A percentile compares a stretch with the other conserved stretches of the same genome.
phyloP scores from a whole-genome alignment of 2,888 invertebrate species.

The Agrochola lota region DNA sequence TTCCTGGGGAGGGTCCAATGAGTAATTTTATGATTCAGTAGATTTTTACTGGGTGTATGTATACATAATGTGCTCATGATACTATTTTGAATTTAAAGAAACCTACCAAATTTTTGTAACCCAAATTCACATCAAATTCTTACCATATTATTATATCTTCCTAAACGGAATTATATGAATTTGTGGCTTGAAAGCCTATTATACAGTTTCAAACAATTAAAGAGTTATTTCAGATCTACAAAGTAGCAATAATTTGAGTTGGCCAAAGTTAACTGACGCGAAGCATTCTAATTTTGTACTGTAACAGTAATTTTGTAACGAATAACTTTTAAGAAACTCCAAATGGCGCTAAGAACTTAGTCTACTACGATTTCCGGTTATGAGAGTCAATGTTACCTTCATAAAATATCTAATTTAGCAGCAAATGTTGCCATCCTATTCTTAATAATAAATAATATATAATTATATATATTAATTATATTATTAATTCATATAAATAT shows the following conservation, averaged over 20 bases:
- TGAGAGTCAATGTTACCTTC: constrained; percentile 32
- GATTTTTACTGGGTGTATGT: neutral
- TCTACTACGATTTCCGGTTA: constrained; percentile 42
- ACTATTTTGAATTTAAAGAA: neutral
- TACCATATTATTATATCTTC: neutral
- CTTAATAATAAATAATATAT: neutral
- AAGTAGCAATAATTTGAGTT: constrained; percentile 65
- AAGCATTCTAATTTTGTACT: constrained; percentile 58
- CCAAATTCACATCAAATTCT: neutral
- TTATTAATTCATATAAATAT: no score
- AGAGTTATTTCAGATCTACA: constrained; percentile 66
- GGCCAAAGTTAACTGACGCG: constrained; percentile 58
- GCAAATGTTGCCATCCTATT: neutral
- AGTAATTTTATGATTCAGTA: neutral
- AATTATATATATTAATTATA: no score
- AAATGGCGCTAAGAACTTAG: constrained; percentile 53
- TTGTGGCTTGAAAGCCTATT: constrained; percentile 43
- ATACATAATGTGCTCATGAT: neutral
- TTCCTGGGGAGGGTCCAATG: neutral
- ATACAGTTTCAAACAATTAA: constrained; percentile 58
- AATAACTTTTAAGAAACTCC: constrained; percentile 60
- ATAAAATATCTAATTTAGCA: neutral
- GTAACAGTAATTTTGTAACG: constrained; percentile 59
- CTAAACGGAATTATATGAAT: constrained; percentile 19
- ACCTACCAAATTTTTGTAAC: neutral